Conservation (phyloP, 1,140 invertebrate species). For the Hetaerina americana region DNA sequence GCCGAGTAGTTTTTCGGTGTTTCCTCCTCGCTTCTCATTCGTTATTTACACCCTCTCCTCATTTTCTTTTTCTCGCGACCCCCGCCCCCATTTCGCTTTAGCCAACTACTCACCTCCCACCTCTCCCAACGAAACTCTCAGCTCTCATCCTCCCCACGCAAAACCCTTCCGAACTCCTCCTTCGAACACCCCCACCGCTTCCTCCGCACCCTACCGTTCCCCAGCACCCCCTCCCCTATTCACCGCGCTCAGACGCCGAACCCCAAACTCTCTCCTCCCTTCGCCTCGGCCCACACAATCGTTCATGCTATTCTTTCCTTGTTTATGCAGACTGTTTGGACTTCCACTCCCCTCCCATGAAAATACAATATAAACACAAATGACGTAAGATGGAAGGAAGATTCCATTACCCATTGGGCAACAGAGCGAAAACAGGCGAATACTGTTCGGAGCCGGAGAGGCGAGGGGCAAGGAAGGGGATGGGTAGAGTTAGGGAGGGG, state of each 20-base stretch:
- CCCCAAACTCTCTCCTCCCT: neutral
- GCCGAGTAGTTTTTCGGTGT: too few species aligned
- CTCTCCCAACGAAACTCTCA: too few species aligned
- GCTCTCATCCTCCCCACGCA: neutral
- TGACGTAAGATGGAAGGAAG: neutral
- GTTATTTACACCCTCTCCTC: too few species aligned
- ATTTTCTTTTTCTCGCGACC: too few species aligned
- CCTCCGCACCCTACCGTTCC: neutral
- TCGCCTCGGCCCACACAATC: neutral
- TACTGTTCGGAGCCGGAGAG: neutral
- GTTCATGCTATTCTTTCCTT: neutral
- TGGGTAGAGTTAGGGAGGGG: too few species aligned
- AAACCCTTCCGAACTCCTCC: neutral
- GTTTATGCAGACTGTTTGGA: neutral
- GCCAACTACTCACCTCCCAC: too few species aligned
- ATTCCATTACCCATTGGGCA: neutral
- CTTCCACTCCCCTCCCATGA: neutral
- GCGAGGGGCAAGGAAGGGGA: neutral
- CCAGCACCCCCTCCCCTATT: neutral
- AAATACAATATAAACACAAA: slow-evolving; percentile 1
- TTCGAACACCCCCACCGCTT: neutral
- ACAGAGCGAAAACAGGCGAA: neutral
- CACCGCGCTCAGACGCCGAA: neutral
- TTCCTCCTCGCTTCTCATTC: too few species aligned
- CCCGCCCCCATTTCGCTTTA: too few species aligned